These are phyloP conservation scores for Oscheius sp. DNA, from an alignment of 2,888 invertebrate species.

Conservation along the genomic window DNA sequence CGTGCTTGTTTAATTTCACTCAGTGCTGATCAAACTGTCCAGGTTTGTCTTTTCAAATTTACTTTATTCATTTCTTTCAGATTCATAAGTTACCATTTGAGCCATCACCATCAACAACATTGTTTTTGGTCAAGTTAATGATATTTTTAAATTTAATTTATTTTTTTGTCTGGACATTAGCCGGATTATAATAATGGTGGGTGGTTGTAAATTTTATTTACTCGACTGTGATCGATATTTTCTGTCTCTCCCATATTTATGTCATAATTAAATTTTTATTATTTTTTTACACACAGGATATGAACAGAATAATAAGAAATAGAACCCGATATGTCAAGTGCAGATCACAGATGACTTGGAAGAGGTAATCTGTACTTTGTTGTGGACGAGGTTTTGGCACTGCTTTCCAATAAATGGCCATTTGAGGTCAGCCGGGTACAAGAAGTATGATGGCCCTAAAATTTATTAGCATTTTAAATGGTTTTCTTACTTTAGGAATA, in stretches of 20 bases:
- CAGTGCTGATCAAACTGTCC: conserved; percentile 70
- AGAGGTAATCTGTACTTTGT: conserved; percentile 17
- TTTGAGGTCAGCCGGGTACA: conserved; percentile 15
- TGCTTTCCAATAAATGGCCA: conserved; percentile 4
- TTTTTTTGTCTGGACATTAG: conserved; percentile 38
- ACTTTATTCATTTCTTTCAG: conserved; percentile 17
- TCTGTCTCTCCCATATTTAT: neutral
- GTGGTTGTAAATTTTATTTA: conserved; percentile 5
- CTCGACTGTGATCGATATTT: conserved; percentile 13
- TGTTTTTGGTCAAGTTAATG: conserved; percentile 47
- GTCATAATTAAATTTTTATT: neutral
- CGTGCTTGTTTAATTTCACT: conserved; percentile 64
- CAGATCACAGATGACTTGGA: conserved; percentile 31
- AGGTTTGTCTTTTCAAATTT: conserved; percentile 40
- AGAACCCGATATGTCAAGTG: neutral
- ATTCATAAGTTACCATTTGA: conserved; percentile 51
- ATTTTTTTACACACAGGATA: neutral
- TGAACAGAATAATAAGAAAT: neutral
- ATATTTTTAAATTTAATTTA: conserved; percentile 43
- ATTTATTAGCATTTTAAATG: neutral
- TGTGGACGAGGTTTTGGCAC: neutral
- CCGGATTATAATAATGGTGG: conserved; percentile 8
- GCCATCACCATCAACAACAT: conserved; percentile 40
- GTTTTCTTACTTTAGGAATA: conserved; percentile 10
- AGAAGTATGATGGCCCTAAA: conserved; percentile 14